A percentile compares a stretch with the other conserved stretches of the same genome.
phyloP scores from a whole-genome alignment of 2,113 vertebrate genomes.

The Myrmecobius fasciatus region DNA sequence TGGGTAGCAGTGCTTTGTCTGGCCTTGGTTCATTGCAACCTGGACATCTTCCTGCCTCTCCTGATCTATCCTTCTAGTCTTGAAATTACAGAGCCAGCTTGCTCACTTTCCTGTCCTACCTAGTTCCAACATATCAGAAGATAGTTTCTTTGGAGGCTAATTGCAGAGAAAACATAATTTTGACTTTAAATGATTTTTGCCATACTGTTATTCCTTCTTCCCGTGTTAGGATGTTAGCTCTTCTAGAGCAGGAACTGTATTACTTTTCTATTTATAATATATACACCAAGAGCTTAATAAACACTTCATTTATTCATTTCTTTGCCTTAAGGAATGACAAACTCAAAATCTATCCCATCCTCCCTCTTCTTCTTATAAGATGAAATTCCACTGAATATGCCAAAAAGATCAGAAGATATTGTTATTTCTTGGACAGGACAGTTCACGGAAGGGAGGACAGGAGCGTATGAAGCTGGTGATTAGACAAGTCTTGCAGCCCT shows the following conservation, averaged over 20 bases:
- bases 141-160: neutral
- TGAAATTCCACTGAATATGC: neutral
- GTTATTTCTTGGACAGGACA: neutral
- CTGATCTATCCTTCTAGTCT: neutral
- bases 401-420: neutral
- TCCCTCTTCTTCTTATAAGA: neutral
- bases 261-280: neutral
- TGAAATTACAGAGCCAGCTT: neutral
- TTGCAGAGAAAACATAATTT: neutral
- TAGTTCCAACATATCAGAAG: neutral
- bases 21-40: neutral
- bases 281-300: neutral
- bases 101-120: no score
- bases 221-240: neutral
- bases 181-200: neutral
- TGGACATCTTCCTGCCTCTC: no score
- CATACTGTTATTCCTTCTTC: neutral
- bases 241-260: no score
- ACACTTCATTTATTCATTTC: neutral
- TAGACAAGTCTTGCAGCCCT: neutral
- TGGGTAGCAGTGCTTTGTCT: neutral
- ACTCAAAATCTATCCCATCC: neutral
- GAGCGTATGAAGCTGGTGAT: neutral
- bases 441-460: neutral
- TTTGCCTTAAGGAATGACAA: neutral